A percentile compares a stretch with the other conserved stretches of the same genome.
Conservation (phyloP, 2,113 vertebrate genomes). For the Pholis gunnellus region DNA sequence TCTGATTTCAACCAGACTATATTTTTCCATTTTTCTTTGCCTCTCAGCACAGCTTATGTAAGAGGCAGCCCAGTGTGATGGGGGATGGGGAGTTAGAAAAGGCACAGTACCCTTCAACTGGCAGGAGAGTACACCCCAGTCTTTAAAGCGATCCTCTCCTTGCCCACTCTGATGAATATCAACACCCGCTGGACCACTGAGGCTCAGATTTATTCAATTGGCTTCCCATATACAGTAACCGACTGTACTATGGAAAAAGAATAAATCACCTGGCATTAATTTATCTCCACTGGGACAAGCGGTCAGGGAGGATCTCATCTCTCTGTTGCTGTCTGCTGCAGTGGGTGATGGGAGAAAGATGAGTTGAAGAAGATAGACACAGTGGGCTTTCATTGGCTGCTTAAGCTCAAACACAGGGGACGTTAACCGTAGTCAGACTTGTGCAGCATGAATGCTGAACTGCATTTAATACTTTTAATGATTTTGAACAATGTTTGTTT, state of each 20-base stretch:
- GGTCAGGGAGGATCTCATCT: constrained; percentile 15
- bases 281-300: constrained; percentile 18
- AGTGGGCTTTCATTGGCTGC: constrained; percentile 31
- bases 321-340: constrained; percentile 30
- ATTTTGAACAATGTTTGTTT: constrained; percentile 19
- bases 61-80: constrained; percentile 33
- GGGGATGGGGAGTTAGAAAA: constrained; percentile 43
- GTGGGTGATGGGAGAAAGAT: constrained; percentile 23
- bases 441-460: background rate
- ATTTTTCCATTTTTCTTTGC: constrained; percentile 41
- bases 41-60: constrained; percentile 47
- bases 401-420: constrained; percentile 9
- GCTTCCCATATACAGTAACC: constrained; percentile 22
- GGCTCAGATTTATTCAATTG: constrained; percentile 57
- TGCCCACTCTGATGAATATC: constrained; percentile 49
- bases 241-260: background rate
- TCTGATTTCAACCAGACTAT: constrained; percentile 27
- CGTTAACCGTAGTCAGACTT: constrained; percentile 17
- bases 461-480: constrained; percentile 2
- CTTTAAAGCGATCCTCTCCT: constrained; percentile 52
- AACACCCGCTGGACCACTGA: constrained; percentile 25
- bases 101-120: constrained; percentile 51
- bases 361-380: constrained; percentile 11
- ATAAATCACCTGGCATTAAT: constrained; percentile 27
- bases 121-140: constrained; percentile 42